Evolutionary conservation across 2,113 vertebrate genomes (phyloP).

Genomic region (Oxygymnocypris stewartii): DNA sequence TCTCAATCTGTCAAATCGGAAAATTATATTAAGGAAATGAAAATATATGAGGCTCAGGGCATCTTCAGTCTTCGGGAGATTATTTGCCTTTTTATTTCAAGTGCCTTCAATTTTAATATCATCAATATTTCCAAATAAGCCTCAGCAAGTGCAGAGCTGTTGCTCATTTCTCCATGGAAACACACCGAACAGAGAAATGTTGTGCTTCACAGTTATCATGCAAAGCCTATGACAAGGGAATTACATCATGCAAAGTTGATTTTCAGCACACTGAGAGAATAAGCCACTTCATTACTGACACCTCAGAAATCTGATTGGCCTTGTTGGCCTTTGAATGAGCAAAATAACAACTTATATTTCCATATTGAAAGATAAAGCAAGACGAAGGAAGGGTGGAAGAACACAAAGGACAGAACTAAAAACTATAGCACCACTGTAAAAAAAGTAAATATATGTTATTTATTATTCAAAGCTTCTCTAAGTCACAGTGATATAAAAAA

Average conservation of each 20-base stretch:
- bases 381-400: constrained; percentile 46
- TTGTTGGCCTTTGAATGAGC: constrained; percentile 14
- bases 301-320: constrained; percentile 34
- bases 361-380: constrained; percentile 31
- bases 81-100: constrained; percentile 45
- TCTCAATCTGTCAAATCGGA: constrained; percentile 12
- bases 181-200: constrained; percentile 31
- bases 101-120: constrained; percentile 41
- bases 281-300: constrained; percentile 38
- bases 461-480: background rate
- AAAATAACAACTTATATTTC: background rate
- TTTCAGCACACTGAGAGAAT: constrained; percentile 43
- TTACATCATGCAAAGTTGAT: constrained; percentile 50
- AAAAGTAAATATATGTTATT: constrained; percentile 3
- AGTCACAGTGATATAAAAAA: background rate
- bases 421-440: background rate
- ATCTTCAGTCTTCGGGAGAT: background rate
- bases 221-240: constrained; percentile 42
- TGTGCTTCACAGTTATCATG: constrained; percentile 40
- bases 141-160: constrained; percentile 1
- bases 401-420: background rate
- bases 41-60: constrained; percentile 11
- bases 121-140: constrained; percentile 34
- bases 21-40: constrained; percentile 27
- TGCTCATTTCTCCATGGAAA: constrained; percentile 51